Evolutionary conservation across 2,797 vertebrate species (phyloP).

Genomic region (Hypotaenidia okinawae): DNA sequence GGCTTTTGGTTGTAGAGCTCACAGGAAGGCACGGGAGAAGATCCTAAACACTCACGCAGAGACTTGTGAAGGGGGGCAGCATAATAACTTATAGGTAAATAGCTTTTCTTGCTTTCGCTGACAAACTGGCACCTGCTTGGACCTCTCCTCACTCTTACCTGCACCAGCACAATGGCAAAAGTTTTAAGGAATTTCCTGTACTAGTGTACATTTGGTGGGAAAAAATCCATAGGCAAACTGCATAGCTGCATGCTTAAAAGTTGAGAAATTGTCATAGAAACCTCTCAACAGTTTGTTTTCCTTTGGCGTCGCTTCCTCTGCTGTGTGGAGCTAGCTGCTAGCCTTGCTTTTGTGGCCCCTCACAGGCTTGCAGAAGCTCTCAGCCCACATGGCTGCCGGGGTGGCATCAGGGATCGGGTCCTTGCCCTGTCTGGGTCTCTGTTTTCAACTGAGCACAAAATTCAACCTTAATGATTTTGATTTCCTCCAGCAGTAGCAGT

Average conservation of each 20-base stretch:
- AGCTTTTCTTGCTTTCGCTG: neutral
- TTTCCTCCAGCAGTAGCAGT: neutral
- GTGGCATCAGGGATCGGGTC: neutral
- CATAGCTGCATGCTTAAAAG: neutral
- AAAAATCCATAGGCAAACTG: neutral
- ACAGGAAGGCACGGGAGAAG: neutral
- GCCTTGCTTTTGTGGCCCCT: neutral
- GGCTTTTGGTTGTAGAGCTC: neutral
- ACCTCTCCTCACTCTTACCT: neutral
- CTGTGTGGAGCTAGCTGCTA: too few relatives aligned
- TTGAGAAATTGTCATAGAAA: neutral
- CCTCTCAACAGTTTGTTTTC: neutral
- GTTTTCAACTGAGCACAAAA: neutral
- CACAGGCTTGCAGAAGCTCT: neutral
- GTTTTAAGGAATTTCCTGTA: neutral
- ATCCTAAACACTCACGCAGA: neutral
- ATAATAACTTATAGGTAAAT: neutral
- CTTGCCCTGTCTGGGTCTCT: neutral
- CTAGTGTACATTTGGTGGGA: neutral
- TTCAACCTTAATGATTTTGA: neutral
- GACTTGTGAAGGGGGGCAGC: neutral
- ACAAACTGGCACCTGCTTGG: neutral
- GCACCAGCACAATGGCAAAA: neutral
- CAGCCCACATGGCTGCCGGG: neutral
- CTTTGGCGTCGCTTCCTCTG: rapidly evolving